phyloP scores from a whole-genome alignment of 1,140 invertebrate species.

The Pseudomyrmex dendroicus region DNA sequence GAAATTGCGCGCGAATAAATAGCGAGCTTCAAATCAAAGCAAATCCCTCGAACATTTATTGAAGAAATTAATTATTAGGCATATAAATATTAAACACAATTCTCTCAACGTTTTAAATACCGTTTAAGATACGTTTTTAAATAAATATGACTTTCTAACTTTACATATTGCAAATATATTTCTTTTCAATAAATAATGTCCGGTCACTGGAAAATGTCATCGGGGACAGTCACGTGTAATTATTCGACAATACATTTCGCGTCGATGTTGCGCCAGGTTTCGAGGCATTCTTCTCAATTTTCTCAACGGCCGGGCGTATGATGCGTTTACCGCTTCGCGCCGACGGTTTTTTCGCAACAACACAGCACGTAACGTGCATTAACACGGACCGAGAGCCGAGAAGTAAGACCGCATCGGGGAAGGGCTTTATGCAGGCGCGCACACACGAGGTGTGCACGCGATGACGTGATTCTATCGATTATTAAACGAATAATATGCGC shows the following conservation, averaged over 20 bases:
- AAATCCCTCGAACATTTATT: too few species aligned
- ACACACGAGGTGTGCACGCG: constrained; percentile 73
- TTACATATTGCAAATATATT: too few species aligned
- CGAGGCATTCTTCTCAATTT: constrained; percentile 17
- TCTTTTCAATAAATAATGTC: not conserved
- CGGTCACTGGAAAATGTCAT: not conserved
- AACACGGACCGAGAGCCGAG: constrained; percentile 59
- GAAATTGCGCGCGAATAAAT: not conserved
- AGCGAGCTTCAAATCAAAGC: not conserved
- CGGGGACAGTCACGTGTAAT: not conserved
- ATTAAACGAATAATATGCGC: constrained; percentile 81
- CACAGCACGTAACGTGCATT: constrained; percentile 68
- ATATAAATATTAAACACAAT: too few species aligned
- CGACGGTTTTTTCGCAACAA: constrained; percentile 56
- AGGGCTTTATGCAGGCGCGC: constrained; percentile 66
- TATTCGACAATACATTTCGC: constrained; percentile 29
- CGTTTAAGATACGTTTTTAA: too few species aligned
- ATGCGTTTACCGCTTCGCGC: constrained; percentile 55
- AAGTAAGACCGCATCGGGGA: constrained; percentile 67
- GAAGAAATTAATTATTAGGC: too few species aligned
- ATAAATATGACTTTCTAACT: too few species aligned
- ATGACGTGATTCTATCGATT: constrained; percentile 82
- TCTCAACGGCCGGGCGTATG: constrained; percentile 27
- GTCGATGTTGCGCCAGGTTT: not conserved
- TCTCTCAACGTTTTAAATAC: too few species aligned